Conservation (phyloP, 2,113 vertebrate species). For the Stomatorhinus ivindoensis region DNA sequence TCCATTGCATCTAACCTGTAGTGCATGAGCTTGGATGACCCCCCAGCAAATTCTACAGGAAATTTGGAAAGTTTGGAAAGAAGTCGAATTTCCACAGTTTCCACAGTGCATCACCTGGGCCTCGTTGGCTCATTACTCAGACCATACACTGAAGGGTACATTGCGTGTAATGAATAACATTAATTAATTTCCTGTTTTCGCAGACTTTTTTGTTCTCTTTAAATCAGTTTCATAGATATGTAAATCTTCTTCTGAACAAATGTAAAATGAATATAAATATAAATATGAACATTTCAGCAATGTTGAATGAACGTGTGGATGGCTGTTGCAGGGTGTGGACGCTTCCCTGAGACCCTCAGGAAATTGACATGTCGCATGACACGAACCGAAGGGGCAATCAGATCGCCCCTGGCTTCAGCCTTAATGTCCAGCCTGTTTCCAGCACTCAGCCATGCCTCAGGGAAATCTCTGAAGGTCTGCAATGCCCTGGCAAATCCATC, state of each 20-base stretch:
- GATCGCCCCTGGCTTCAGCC: background rate
- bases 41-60: background rate
- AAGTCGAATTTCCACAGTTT: background rate
- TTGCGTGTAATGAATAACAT: background rate
- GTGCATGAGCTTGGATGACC: background rate
- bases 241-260: background rate
- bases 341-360: background rate
- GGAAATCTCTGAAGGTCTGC: slow-evolving; percentile 54
- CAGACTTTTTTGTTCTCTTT: background rate
- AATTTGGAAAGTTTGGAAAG: background rate
- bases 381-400: background rate
- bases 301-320: background rate
- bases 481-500: slow-evolving; percentile 40
- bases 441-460: slow-evolving; percentile 12
- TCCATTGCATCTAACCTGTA: background rate
- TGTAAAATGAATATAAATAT: background rate
- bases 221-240: background rate
- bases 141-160: background rate
- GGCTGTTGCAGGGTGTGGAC: too few species aligned
- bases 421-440: background rate
- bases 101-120: background rate
- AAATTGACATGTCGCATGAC: background rate
- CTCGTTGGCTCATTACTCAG: background rate
- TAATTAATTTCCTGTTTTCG: background rate
- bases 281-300: background rate